Percentiles rank a stretch among this genome's conserved stretches.
Evolutionary conservation across 2,888 invertebrate species (phyloP).

Genomic region (Drosophila limbata): DNA sequence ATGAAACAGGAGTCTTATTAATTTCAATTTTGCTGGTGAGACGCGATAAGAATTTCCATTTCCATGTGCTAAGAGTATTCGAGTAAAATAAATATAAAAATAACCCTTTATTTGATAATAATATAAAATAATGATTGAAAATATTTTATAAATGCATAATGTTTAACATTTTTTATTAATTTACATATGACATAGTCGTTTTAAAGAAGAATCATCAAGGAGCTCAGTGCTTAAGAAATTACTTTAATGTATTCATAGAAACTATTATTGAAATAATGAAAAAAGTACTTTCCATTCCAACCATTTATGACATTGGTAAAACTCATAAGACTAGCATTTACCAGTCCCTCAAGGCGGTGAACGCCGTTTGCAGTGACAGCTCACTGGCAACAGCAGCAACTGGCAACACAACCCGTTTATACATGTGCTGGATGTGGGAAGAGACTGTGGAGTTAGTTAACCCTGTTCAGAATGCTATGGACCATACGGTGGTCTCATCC

Average conservation of each 20-base stretch:
- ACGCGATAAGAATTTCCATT: conserved; percentile 10
- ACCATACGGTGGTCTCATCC: conserved; percentile 26
- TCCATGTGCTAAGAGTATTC: too few relatives aligned
- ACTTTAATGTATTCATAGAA: not conserved
- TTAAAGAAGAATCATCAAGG: too few relatives aligned
- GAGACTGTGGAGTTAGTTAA: not conserved
- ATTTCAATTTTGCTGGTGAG: conserved; percentile 14
- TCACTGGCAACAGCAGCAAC: too few relatives aligned
- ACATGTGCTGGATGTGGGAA: not conserved
- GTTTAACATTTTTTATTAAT: too few relatives aligned
- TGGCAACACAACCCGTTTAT: conserved; percentile 3
- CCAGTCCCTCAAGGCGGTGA: conserved; percentile 12
- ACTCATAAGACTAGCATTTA: conserved; percentile 1
- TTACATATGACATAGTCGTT: too few relatives aligned
- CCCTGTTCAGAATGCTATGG: conserved; percentile 10
- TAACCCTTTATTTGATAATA: too few relatives aligned
- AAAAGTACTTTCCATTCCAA: not conserved
- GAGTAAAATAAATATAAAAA: too few relatives aligned
- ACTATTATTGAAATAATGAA: not conserved
- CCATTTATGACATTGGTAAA: not conserved
- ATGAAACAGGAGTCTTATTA: conserved; percentile 6
- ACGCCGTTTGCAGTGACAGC: conserved; percentile 21
- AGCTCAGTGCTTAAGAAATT: not conserved
- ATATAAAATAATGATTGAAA: too few relatives aligned
- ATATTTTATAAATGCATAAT: too few relatives aligned